A percentile compares a stretch with the other conserved stretches of the same genome.
Conservation (phyloP, 2,113 vertebrate genomes). For the Panthera tigris region DNA sequence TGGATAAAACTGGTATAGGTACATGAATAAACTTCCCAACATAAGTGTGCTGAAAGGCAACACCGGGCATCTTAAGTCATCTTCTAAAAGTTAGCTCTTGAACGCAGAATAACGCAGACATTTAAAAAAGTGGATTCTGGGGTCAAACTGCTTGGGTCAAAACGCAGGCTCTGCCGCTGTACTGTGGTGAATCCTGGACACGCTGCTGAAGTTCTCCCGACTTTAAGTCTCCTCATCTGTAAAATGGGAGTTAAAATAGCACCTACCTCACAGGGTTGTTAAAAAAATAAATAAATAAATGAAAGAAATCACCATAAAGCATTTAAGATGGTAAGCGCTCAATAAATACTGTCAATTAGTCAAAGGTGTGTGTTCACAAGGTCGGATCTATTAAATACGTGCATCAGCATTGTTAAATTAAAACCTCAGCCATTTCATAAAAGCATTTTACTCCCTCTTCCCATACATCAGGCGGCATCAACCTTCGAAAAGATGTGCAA, state of each 20-base stretch:
- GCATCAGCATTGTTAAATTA: neutral
- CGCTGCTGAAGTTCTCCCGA: neutral
- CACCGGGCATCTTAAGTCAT: neutral
- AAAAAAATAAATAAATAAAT: neutral
- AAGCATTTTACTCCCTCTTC: neutral
- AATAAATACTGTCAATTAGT: neutral
- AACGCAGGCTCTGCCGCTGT: neutral
- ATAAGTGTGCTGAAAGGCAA: neutral
- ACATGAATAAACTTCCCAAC: neutral
- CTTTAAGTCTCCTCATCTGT: neutral
- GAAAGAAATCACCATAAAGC: neutral
- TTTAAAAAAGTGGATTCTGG: neutral
- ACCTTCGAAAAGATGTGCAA: neutral
- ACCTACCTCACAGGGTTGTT: neutral
- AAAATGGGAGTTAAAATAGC: neutral
- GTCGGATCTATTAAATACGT: neutral
- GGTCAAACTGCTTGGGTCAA: neutral
- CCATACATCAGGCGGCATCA: slow-evolving; percentile 15
- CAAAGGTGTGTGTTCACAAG: neutral
- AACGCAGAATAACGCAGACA: neutral
- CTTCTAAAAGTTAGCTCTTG: neutral
- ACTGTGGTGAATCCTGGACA: neutral
- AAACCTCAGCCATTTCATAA: neutral
- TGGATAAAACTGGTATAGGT: neutral
- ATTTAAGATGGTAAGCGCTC: neutral